Evolutionary conservation across 2,797 vertebrate species (phyloP).

Genomic region (Darevskia mixta): DNA sequence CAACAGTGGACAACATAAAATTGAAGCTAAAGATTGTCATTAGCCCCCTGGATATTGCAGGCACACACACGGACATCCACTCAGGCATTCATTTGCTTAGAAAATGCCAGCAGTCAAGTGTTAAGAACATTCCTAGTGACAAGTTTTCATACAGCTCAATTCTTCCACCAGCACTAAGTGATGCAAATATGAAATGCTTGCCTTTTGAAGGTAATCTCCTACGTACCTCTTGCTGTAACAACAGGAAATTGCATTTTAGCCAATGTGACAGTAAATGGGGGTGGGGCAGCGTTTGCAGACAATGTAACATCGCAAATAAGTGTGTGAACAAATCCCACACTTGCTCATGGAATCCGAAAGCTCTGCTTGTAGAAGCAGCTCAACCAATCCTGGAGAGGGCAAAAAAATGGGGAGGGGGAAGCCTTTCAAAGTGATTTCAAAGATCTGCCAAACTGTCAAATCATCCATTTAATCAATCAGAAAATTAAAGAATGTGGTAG

Average conservation of each 20-base stretch:
- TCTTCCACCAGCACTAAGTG: slow-evolving; percentile 50
- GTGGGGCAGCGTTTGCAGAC: slow-evolving; percentile 40
- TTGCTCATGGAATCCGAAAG: slow-evolving; percentile 67
- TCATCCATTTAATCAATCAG: slow-evolving; percentile 84
- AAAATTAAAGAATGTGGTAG: slow-evolving; percentile 80
- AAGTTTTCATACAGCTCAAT: slow-evolving; percentile 36
- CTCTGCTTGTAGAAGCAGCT: slow-evolving; percentile 76
- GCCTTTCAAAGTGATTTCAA: slow-evolving; percentile 75
- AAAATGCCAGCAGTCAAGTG: slow-evolving; percentile 53
- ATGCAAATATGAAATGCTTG: slow-evolving; percentile 62
- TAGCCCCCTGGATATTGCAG: slow-evolving; percentile 24
- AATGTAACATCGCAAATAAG: slow-evolving; percentile 63
- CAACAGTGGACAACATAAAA: slow-evolving; percentile 33
- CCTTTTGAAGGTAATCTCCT: slow-evolving; percentile 60
- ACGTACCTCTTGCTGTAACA: slow-evolving; percentile 67
- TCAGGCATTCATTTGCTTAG: slow-evolving; percentile 42
- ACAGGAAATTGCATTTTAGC: slow-evolving; percentile 60
- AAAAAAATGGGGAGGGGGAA: slow-evolving; percentile 61
- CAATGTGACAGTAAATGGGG: slow-evolving; percentile 48
- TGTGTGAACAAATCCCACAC: slow-evolving; percentile 66
- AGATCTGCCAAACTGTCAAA: slow-evolving; percentile 82
- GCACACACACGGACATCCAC: not conserved
- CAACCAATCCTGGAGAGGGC: slow-evolving; percentile 50
- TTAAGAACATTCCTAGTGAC: slow-evolving; percentile 58
- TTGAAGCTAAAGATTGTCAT: slow-evolving; percentile 44